Evolutionary conservation across 2,113 vertebrate species (phyloP), one percentile per base, ranked within the genome.

Genomic region (Dipodomys spectabilis): DNA sequence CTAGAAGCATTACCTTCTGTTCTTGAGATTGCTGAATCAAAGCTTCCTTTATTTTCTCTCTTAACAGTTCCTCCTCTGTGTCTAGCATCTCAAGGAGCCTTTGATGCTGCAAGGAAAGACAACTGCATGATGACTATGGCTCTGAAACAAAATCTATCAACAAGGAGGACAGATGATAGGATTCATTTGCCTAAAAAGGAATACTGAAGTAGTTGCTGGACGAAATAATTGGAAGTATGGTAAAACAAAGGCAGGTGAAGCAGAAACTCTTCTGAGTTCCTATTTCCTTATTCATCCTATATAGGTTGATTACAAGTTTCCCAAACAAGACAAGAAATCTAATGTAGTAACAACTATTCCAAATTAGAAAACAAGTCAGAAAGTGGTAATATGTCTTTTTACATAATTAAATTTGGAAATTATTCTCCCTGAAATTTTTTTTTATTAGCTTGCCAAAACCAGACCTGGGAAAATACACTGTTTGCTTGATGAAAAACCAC

Each of bases 81-180:
- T 98, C 98, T 84, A 98, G 95, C 95, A 98, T 97, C 88, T 98
- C 97, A 9, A 98, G 97, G 75, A 98, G 98, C 60, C 97, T 97
- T 72, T 98, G 98, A 94, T 98, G 98, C 98, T 98, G 68, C 15
- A 93, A 96, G 65, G 90, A 79, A 97, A 97, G 89, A 95, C 11
- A 94, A 92, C 6, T 0, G 4, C 35, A 65, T 86, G 78, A 71
- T 86, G n/a, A 93, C 22, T 86, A 53, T 28, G 91, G 74, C 1
- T 73, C 27, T 8, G 71, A 83, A 8, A 11, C 44, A 86, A 10
- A 92, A 30, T 67, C 89, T 83, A 86, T n/a, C 88, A 85, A 89
- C 22, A 91, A 75, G 7, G 18, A 86, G 15, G 72, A 57, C 0
- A 93, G 60, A 3, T 89, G 1, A 44, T 57, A 2, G 32, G 72